Evolutionary conservation across 2,888 invertebrate genomes (phyloP), one percentile per base, ranked within the genome.

Genomic region (Caenorhabditis japonica): DNA sequence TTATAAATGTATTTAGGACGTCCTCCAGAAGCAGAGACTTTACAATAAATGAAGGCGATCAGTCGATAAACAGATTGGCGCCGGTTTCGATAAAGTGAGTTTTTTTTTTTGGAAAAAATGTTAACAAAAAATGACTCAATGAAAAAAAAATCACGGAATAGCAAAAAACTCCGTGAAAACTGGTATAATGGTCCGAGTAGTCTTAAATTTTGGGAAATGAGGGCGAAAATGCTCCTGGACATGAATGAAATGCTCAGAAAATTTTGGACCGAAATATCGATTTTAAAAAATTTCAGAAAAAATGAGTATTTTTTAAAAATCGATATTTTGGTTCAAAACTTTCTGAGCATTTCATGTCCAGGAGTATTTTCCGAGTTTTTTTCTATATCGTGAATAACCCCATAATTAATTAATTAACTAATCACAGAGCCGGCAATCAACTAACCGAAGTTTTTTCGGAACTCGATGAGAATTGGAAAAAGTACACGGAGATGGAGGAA

Each of bases 381-480:
- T n/a, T n/a, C n/a, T n/a, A n/a, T n/a, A n/a, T n/a, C n/a, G n/a
- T n/a, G n/a, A n/a, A n/a, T n/a, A n/a, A n/a, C n/a, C n/a, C n/a
- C n/a, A n/a, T n/a, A 4, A 5, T 30, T 30, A 15, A 8, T 17
- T 17, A 33, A 15, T 12, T n/a, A 41, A 25, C 12, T 39, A 3
- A 4, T 10, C 59, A 10, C 36, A 73, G 66, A 66, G 55, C 55
- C 4, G 55, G 43, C 10, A 38, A 66, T n/a, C 27, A 60, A 15
- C 33, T 66, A 4, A 60, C 60, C 1, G 19, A 55, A 27, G 30
- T 60, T 7, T 73, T 60, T 33, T 36, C 55, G 3, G 56, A 66
- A 23, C 43, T 73, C 3, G 44, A 49, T 12, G 60, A 66, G 4
- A 33, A 23, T n/a, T 73, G 72, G 72, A 49, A 60, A 4, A 41